phyloP scores from a whole-genome alignment of 2,113 vertebrate genomes.

The Neomonachus schauinslandi region DNA sequence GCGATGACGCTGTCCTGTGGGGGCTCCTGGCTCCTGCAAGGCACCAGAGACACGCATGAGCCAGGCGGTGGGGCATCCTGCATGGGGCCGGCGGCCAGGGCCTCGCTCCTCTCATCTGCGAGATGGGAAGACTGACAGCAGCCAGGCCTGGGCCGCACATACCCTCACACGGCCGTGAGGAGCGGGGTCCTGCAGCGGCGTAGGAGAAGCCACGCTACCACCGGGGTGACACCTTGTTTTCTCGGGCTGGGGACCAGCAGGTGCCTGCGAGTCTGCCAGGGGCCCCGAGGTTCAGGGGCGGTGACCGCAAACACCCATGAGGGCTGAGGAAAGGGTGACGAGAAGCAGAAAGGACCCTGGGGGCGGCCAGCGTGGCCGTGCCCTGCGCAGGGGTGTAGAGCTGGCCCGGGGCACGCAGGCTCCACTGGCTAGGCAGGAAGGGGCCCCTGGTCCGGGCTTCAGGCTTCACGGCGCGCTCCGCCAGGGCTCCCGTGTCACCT shows the following conservation, averaged over 20 bases:
- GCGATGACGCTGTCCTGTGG: slow-evolving; percentile 97
- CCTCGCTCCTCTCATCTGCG: background rate
- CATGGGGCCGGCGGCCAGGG: background rate
- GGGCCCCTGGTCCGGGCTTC: background rate
- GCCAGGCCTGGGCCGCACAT: background rate
- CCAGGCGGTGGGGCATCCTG: rapidly evolving
- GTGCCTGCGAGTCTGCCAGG: background rate
- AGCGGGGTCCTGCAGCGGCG: background rate
- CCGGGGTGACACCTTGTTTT: background rate
- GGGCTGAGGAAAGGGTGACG: background rate
- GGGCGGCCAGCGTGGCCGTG: background rate
- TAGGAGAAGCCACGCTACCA: rapidly evolving
- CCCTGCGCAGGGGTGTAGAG: too few species aligned
- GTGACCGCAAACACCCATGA: background rate
- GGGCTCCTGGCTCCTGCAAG: slow-evolving; percentile 92
- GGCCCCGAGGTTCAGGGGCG: background rate
- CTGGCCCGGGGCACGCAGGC: background rate
- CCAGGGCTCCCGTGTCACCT: background rate
- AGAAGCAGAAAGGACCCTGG: background rate
- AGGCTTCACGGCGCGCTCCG: rapidly evolving
- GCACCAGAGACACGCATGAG: background rate
- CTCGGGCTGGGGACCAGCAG: background rate
- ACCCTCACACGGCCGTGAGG: background rate
- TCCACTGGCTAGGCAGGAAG: background rate
- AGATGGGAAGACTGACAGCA: background rate